Conservation (phyloP, 2,888 invertebrate genomes). For the Erebia epiphron region DNA sequence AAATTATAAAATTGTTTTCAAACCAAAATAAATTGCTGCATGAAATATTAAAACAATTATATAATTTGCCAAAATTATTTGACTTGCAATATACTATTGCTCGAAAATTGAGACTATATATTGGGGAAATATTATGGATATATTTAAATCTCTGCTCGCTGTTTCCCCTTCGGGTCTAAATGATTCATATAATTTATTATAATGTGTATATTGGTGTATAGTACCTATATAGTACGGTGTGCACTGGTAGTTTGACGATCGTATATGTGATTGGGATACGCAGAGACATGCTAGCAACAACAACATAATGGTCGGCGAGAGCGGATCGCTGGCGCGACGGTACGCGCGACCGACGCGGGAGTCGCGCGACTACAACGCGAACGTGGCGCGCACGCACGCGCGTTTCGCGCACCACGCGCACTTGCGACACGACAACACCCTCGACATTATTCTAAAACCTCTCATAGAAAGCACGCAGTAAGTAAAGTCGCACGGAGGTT, state of each 20-base stretch:
- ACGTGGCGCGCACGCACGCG: constrained; percentile 72
- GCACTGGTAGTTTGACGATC: constrained; percentile 73
- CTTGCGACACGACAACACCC: constrained; percentile 78
- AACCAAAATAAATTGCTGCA: neutral
- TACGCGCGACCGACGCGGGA: constrained; percentile 71
- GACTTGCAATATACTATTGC: neutral
- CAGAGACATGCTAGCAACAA: constrained; percentile 84
- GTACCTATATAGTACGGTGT: constrained; percentile 53
- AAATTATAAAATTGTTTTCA: neutral
- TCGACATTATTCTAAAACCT: constrained; percentile 82
- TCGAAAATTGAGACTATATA: neutral
- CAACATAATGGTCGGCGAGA: constrained; percentile 80
- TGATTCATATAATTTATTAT: constrained; percentile 28
- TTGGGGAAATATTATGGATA: neutral
- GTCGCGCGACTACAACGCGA: constrained; percentile 69
- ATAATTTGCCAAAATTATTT: neutral
- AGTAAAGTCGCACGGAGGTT: constrained; percentile 66
- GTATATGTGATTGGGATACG: constrained; percentile 72
- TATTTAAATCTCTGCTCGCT: constrained; percentile 5
- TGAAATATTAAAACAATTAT: neutral
- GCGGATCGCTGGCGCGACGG: constrained; percentile 77
- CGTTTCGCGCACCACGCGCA: constrained; percentile 59
- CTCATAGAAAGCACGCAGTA: constrained; percentile 84
- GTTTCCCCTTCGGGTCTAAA: constrained; percentile 21
- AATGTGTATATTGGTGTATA: constrained; percentile 43